Percentiles rank a stretch among this genome's conserved stretches.
These are phyloP conservation scores for Sebastolobus alascanus DNA, from an alignment of 2,797 vertebrate genomes.

Conservation along the genomic window DNA sequence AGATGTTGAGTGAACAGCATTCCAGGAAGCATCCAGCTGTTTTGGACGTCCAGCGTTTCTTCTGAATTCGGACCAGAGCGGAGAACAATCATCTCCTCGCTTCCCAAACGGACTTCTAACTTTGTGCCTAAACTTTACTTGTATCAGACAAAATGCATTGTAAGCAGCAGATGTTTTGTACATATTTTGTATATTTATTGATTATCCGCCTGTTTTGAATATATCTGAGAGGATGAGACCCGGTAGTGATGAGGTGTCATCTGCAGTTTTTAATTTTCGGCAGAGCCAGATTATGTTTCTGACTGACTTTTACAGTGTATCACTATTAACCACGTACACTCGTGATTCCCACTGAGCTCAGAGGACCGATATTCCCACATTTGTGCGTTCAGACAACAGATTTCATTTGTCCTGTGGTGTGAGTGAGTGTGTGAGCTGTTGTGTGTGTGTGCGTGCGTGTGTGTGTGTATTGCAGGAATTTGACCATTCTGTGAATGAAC, in stretches of 20 bases:
- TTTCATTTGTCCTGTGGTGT: constrained; percentile 55
- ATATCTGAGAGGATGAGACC: constrained; percentile 51
- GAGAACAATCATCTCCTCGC: constrained; percentile 91
- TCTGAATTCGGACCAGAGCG: constrained; percentile 31
- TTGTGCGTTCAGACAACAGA: constrained; percentile 56
- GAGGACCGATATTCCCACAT: constrained; percentile 59
- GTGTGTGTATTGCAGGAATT: constrained; percentile 63
- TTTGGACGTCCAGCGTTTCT: constrained; percentile 79
- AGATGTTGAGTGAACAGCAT: constrained; percentile 76
- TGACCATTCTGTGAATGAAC: constrained; percentile 85
- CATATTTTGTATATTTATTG: constrained; percentile 81
- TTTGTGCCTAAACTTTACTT: constrained; percentile 96
- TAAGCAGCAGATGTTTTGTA: constrained; percentile 87
- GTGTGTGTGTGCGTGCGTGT: constrained; percentile 18
- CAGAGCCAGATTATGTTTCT: constrained; percentile 45
- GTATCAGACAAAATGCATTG: constrained; percentile 94
- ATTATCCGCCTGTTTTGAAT: constrained; percentile 62
- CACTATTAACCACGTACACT: constrained; percentile 46
- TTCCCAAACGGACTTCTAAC: constrained; percentile 88
- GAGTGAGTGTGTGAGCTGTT: neutral
- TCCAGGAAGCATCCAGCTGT: constrained; percentile 81
- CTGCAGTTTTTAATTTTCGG: constrained; percentile 53
- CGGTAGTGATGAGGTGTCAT: constrained; percentile 29
- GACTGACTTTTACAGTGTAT: constrained; percentile 57
- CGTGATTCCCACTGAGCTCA: constrained; percentile 54